Percentiles rank a stretch among this genome's conserved stretches.
Conservation (phyloP, 2,888 invertebrate genomes). For the Uloborus plumipes region DNA sequence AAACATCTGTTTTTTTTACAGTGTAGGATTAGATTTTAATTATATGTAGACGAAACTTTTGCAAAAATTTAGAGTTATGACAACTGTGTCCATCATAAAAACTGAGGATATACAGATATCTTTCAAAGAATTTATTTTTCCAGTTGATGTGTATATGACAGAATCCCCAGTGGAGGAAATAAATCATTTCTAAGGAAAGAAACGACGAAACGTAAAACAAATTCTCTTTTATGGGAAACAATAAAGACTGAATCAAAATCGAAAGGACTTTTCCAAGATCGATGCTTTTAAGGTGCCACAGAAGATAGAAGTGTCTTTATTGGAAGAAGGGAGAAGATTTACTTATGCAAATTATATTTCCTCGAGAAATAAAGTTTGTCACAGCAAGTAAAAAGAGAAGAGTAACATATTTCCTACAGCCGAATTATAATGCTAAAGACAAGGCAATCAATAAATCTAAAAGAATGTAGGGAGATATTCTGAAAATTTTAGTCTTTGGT, state of each 20-base stretch:
- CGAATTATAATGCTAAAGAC: no score
- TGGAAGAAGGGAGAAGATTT: constrained; percentile 17
- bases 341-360: constrained; percentile 50
- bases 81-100: no score
- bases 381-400: no score
- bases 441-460: no score
- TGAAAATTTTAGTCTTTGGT: no score
- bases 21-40: no score
- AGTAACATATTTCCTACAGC: no score
- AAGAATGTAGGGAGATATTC: no score
- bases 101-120: no score
- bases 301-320: constrained; percentile 14
- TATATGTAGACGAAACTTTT: no score
- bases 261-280: constrained; percentile 9
- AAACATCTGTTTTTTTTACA: no score
- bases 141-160: constrained; percentile 35
- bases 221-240: constrained; percentile 32
- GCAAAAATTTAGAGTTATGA: no score
- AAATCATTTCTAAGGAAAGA: constrained; percentile 19
- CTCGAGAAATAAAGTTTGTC: constrained; percentile 9
- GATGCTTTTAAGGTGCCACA: constrained; percentile 10
- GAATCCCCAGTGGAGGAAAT: constrained; percentile 28
- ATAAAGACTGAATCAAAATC: constrained; percentile 30
- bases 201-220: constrained; percentile 19
- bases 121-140: background rate